These are phyloP conservation scores for Hestina assimilis DNA, from an alignment of 1,140 invertebrate species.

Conservation along the genomic window DNA sequence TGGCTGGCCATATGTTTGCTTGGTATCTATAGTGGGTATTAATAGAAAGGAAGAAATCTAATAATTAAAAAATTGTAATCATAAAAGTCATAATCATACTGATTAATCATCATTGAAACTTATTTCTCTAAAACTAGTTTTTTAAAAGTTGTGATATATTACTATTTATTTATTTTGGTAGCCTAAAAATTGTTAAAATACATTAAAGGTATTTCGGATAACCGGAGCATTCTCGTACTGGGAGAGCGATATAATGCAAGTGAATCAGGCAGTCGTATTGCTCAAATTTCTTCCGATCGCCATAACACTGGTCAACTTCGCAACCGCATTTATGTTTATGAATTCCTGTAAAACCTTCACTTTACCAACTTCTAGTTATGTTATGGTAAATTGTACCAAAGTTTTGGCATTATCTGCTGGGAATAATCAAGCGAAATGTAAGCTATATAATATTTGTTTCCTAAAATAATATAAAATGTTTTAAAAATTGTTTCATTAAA, in stretches of 20 bases:
- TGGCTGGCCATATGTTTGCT: too few species aligned
- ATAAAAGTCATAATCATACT: too few species aligned
- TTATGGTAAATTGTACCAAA: conserved; percentile 49
- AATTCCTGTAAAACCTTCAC: conserved; percentile 45
- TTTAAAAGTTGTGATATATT: too few species aligned
- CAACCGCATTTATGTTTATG: conserved; percentile 49
- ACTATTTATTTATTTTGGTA: not conserved
- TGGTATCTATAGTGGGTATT: too few species aligned
- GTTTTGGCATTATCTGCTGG: conserved; percentile 32
- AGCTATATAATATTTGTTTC: conserved; percentile 20
- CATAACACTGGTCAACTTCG: conserved; percentile 53
- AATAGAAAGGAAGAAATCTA: too few species aligned
- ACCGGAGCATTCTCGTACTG: conserved; percentile 56
- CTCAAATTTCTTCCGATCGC: conserved; percentile 61
- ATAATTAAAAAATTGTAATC: too few species aligned
- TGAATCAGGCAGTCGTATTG: conserved; percentile 51
- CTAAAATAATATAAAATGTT: conserved; percentile 1
- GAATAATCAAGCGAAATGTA: conserved; percentile 39
- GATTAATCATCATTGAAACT: too few species aligned
- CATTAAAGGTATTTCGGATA: conserved; percentile 55
- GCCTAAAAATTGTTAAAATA: not conserved
- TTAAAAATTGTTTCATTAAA: conserved; percentile 1
- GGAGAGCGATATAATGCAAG: conserved; percentile 63
- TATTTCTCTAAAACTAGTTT: too few species aligned
- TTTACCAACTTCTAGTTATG: conserved; percentile 19